Percentiles rank a stretch among this genome's conserved stretches.
phyloP scores from a whole-genome alignment of 2,113 vertebrate species.

The Ctenomys sociabilis region DNA sequence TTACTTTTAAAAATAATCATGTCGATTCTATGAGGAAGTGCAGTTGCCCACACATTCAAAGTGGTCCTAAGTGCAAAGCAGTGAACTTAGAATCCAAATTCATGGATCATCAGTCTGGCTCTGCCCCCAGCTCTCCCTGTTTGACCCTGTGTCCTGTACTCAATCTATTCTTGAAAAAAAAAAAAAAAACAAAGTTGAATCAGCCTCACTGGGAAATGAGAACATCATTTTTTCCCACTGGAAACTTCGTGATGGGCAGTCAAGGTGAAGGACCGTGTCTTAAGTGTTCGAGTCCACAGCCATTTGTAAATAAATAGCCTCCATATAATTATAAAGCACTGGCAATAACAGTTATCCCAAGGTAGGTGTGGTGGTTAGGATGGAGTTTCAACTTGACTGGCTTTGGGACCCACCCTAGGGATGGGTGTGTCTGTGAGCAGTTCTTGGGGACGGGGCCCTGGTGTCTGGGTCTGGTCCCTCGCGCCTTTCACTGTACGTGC shows the following conservation, averaged over 20 bases:
- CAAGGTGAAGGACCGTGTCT: neutral
- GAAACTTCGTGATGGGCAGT: conserved; percentile 19
- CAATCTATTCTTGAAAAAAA: conserved; percentile 6
- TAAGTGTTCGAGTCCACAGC: neutral
- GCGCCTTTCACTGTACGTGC: neutral
- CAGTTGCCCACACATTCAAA: neutral
- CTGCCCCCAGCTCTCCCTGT: conserved; percentile 3
- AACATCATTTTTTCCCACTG: neutral
- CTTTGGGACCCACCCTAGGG: neutral
- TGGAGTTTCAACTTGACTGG: neutral
- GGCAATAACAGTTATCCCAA: neutral
- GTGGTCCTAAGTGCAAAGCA: neutral
- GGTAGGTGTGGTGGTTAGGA: neutral
- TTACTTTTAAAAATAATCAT: conserved; percentile 36
- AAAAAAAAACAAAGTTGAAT: conserved; percentile 36
- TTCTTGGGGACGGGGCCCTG: neutral
- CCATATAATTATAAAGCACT: neutral
- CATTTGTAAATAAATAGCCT: neutral
- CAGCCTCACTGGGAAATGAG: conserved; percentile 32
- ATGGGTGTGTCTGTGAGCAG: neutral
- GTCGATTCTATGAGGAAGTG: conserved; percentile 7
- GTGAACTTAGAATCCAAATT: neutral
- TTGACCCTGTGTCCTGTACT: conserved; percentile 45
- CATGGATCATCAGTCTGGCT: conserved; percentile 33
- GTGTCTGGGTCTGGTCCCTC: neutral